Evolutionary conservation across 2,888 invertebrate genomes (phyloP).

Genomic region (Drosophila demipolita): DNA sequence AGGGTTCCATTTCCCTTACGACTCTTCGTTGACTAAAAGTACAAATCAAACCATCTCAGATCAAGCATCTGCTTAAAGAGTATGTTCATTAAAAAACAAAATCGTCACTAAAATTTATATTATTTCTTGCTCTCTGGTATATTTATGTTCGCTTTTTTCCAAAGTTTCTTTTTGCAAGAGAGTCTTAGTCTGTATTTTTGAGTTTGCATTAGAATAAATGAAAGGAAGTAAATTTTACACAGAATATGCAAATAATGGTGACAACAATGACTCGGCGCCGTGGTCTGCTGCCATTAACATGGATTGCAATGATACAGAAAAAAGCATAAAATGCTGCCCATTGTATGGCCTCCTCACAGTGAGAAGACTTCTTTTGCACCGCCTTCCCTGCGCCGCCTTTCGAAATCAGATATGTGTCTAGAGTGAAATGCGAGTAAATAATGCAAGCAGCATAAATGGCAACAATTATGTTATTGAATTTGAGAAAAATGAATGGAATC

Average conservation of each 20-base stretch:
- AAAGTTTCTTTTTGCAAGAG: constrained; percentile 8
- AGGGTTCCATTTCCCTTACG: neutral
- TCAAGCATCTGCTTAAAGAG: neutral
- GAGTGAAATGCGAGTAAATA: constrained; percentile 54
- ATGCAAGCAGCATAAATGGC: constrained; percentile 61
- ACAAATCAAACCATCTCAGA: neutral
- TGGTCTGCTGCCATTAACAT: constrained; percentile 55
- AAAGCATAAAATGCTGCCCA: constrained; percentile 49
- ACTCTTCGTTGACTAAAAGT: no score
- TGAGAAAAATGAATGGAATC: constrained; percentile 29
- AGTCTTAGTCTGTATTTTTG: constrained; percentile 34
- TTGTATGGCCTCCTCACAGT: constrained; percentile 20
- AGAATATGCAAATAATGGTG: constrained; percentile 78
- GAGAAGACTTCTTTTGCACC: neutral
- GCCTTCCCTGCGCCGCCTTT: neutral
- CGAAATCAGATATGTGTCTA: constrained; percentile 65
- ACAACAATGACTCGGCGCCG: constrained; percentile 65
- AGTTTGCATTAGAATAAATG: constrained; percentile 62
- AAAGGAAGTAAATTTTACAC: constrained; percentile 74
- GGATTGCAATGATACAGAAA: constrained; percentile 60
- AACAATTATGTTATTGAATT: constrained; percentile 74
- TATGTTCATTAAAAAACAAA: neutral
- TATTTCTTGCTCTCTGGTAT: neutral
- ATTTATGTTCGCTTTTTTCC: constrained; percentile 17
- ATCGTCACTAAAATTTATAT: neutral